Percentiles rank a stretch among this genome's conserved stretches.
phyloP scores from a whole-genome alignment of 2,888 invertebrate species.

The Zelleria hepariella region DNA sequence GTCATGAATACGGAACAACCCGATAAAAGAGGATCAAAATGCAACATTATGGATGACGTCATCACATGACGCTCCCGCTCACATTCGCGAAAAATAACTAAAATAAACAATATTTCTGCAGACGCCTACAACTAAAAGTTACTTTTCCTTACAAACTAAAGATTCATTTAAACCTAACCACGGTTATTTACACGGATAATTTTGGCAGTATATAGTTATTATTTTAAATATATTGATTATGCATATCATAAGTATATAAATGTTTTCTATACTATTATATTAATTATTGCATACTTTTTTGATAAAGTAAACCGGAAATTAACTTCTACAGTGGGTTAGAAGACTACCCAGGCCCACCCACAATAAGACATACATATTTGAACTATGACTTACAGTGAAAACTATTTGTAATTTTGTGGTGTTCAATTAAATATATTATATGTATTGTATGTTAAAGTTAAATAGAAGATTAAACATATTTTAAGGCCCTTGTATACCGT shows the following conservation, averaged over 20 bases:
- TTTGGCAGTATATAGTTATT: slow-evolving; percentile 12
- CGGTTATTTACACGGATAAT: slow-evolving; percentile 17
- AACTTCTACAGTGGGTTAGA: not conserved
- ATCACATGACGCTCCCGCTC: not conserved
- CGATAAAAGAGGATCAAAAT: not conserved
- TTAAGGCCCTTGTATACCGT: not conserved
- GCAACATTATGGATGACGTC: not conserved
- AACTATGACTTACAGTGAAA: not conserved
- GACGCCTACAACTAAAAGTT: not conserved
- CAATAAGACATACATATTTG: too few species aligned
- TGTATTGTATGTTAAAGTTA: not conserved
- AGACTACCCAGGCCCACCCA: too few species aligned
- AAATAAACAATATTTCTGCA: slow-evolving; percentile 3
- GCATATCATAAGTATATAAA: slow-evolving; percentile 5
- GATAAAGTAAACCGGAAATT: not conserved
- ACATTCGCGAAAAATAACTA: not conserved
- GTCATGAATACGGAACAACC: too few species aligned
- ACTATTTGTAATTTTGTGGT: not conserved
- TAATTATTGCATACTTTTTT: not conserved
- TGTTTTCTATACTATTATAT: slow-evolving; percentile 2
- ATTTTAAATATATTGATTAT: slow-evolving; percentile 1
- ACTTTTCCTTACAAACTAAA: slow-evolving; percentile 18
- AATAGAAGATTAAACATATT: not conserved
- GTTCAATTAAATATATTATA: not conserved
- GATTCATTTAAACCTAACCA: slow-evolving; percentile 9